Evolutionary conservation across 2,888 invertebrate genomes (phyloP), one percentile per base, ranked within the genome.

Genomic region (Helleia helle): DNA sequence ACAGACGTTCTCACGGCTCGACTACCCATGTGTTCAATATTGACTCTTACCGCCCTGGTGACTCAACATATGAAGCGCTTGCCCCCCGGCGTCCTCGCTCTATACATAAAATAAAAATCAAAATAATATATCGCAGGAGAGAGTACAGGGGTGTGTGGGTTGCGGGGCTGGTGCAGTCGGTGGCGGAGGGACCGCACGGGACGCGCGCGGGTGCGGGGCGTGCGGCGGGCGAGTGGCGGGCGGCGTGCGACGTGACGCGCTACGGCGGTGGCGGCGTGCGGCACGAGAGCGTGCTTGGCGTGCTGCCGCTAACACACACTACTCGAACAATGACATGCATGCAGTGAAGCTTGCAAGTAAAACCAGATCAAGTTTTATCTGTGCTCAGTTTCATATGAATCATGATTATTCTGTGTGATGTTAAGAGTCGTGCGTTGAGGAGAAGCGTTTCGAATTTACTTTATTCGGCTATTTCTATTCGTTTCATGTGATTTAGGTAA

Each of bases 41-140:
- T 74, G 34, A 76, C 77, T 88, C 93, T 94, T 94, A 95, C 95
- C 95, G 92, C 95, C 95, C 93, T 96, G 96, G 86, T 93, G 92
- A 86, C 92, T 90, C 88, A 96, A 88, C 90, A 91, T 91, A 86
- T 92, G 91, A 88, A 95, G 87, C 74, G 95, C 95, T 88, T 93
- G 91, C 86, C 92, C 91, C 81, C 95, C 96, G 76, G 92, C 90
- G 76, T 96, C 95, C 90, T 95, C 93, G 89, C 94, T 95, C 95
- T 96, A 91, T 86, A 90, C 84, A 87, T 83, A 84, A 85, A 84
- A 85, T 79, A 84, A 71, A 84, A 83, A 83, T 81, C 75, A 83
- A 83, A 81, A 84, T 79, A 84, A 83, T 81, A 81, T 74, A 79
- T 79, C 76, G 76, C 71, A 79, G 79, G 76, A 76, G 80, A 79